A percentile compares a stretch with the other conserved stretches of the same genome.
Conservation (phyloP, 2,113 vertebrate species). For the Chrysochloris asiatica region DNA sequence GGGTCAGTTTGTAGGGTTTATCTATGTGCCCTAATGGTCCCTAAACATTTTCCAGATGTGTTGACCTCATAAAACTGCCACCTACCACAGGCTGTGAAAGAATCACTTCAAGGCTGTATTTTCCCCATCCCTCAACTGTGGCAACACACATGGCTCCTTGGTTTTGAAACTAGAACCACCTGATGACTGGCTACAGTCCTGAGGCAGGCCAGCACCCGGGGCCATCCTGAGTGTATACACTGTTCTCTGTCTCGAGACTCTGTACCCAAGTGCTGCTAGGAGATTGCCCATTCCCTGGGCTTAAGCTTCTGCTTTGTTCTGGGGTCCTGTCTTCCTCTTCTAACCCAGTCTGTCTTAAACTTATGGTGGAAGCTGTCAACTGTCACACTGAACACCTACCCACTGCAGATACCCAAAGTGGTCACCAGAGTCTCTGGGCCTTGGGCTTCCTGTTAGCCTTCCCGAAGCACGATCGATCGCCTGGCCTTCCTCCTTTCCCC, state of each 20-base stretch:
- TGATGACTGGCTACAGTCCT: neutral
- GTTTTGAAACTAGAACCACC: neutral
- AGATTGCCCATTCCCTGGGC: neutral
- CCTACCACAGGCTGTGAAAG: constrained; percentile 38
- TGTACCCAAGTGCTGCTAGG: neutral
- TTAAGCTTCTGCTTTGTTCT: neutral
- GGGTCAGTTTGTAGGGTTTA: constrained; percentile 37
- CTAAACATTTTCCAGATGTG: constrained; percentile 67
- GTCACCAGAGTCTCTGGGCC: neutral
- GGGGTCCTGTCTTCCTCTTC: neutral
- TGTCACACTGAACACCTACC: neutral
- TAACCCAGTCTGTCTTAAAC: neutral
- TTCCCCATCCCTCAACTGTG: neutral
- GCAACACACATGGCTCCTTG: neutral
- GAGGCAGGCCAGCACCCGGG: neutral
- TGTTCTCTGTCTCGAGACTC: neutral
- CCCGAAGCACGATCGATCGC: fast-evolving
- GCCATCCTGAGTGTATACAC: neutral
- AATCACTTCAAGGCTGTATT: neutral
- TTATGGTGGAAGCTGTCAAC: neutral
- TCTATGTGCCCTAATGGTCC: neutral
- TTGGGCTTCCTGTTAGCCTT: neutral
- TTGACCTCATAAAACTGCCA: constrained; percentile 59
- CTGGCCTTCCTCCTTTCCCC: neutral
- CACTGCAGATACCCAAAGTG: neutral